Conservation (phyloP, 2,888 invertebrate genomes). For the Macrosiphum euphorbiae region DNA sequence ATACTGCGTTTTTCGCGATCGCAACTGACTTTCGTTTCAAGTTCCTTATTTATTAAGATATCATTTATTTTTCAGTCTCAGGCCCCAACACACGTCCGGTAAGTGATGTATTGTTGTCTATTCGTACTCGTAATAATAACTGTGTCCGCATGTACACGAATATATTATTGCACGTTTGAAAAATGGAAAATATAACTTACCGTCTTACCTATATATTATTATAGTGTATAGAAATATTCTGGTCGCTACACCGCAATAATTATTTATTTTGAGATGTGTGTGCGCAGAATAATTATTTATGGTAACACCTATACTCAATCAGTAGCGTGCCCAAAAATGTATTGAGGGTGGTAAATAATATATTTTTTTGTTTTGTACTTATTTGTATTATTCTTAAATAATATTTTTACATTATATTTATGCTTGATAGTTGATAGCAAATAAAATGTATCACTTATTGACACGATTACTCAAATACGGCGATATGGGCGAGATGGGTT, state of each 20-base stretch:
- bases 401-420: background rate
- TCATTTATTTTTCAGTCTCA: background rate
- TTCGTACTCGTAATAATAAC: background rate
- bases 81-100: background rate
- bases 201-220: background rate
- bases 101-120: background rate
- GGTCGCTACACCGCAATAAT: background rate
- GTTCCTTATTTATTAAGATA: background rate
- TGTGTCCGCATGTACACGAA: background rate
- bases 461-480: background rate
- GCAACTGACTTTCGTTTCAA: background rate
- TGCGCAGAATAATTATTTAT: background rate
- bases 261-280: background rate
- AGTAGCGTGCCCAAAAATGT: background rate
- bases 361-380: background rate
- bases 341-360: background rate
- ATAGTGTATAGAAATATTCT: background rate
- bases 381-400: background rate
- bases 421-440: background rate
- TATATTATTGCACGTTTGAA: background rate
- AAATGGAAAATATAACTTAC: background rate
- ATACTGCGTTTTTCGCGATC: background rate
- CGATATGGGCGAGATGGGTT: background rate
- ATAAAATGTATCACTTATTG: background rate
- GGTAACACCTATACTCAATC: background rate